Conservation (phyloP, 2,888 invertebrate species). For the Podotricha telesiphe region DNA sequence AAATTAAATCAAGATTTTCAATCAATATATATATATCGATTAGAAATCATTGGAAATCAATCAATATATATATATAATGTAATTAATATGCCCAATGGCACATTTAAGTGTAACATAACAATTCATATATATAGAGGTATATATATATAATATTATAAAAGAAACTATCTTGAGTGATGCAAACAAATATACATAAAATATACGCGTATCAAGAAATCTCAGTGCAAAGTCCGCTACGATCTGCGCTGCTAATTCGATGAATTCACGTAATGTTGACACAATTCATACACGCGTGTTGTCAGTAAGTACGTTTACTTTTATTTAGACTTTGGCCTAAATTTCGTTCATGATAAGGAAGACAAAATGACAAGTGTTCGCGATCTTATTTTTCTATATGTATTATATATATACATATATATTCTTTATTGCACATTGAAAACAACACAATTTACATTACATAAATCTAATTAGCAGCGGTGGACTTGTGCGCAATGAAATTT, state of each 20-base stretch:
- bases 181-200: conserved; percentile 27
- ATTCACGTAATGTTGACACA: conserved; percentile 34
- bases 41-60: too few relatives aligned
- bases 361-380: not conserved
- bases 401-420: not conserved
- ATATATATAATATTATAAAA: conserved; percentile 9
- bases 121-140: too few relatives aligned
- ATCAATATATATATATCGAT: too few relatives aligned
- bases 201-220: conserved; percentile 30
- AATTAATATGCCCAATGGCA: too few relatives aligned
- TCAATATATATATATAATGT: too few relatives aligned
- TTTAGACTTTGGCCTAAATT: conserved; percentile 25
- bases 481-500: too few relatives aligned
- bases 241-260: conserved; percentile 29
- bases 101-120: too few relatives aligned
- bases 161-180: conserved; percentile 20
- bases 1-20: too few relatives aligned
- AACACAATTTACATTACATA: too few relatives aligned
- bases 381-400: not conserved
- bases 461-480: too few relatives aligned
- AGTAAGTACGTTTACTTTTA: conserved; percentile 16
- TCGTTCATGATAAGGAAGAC: not conserved
- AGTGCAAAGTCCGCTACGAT: conserved; percentile 35
- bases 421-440: too few relatives aligned
- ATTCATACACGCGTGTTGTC: not conserved